Base-by-base conservation (phyloP, 2,797 vertebrate genomes). In the Peromyscus aztecus region DNA sequence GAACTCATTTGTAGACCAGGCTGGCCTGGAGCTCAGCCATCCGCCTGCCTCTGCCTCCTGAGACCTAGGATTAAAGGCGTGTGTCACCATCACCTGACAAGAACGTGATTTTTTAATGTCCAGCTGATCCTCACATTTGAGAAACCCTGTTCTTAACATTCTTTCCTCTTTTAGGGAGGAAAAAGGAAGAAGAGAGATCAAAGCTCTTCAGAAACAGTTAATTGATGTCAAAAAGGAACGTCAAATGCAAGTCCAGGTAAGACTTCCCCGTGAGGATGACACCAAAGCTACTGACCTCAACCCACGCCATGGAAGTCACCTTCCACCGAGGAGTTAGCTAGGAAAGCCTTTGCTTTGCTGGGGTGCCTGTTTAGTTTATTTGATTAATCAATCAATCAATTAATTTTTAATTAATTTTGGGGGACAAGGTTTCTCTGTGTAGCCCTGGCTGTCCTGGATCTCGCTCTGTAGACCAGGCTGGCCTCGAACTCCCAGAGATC, bases 201-300 rank as follows among this genome's bases (percentile, higher is more conserved):
- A 98, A 97, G 88, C 78, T 91, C 97, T 99, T 43, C 97, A 98
- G 95, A 99, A 98, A 97, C 98, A 99, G 92, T 67, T 99, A 69
- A 84, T 98, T 37, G 98, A 99, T 83, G 95, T 99, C 96, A 98
- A 97, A 97, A 98, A 98, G 96, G 98, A 99, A 96, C 98, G 98
- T 49, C 97, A 98, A 49, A 84, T 94, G 87, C 98, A 99, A 96
- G 84, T 99, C 82, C 98, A 99, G 99, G 99, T 99, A 97, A 98
- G 98, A 89, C 89, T 94, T 96, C 61, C 78, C 94, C 87, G 1
- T 5, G 87, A 76, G 23, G 34, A 6, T 0, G 85, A 94, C n/a
- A 59, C 87, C 89, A 65, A 23, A 92, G 46, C 94, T 80, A 55
- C 80, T 43, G 78, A 96, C 85, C 67, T 78, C 16, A 61, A 29